Base-by-base conservation (phyloP, 2,888 invertebrate species). In the Chymomyza amoena region DNA sequence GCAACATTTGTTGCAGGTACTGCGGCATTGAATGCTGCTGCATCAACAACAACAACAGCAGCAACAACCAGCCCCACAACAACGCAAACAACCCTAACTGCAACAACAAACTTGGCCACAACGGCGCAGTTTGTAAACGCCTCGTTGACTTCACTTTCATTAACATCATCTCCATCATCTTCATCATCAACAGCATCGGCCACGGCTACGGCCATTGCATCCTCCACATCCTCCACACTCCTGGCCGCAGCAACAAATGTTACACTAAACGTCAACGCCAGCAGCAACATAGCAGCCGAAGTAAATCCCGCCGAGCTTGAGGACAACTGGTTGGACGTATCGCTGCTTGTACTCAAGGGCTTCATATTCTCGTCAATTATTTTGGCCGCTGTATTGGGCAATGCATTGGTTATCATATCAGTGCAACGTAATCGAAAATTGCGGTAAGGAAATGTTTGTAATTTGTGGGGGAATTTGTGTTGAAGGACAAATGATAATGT, bases 361-460 rank as follows among this genome's bases (percentile, higher is more conserved):
- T 94, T 96, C 88, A 93, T 96, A 81, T 97, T 98, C 94, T 94
- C 95, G 70, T 94, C 94, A 80, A 97, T 98, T 91, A 98, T 98
- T 89, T 93, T 97, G 68, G 95, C 97, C 78, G 98, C 98, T 39
- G 94, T 97, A 18, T 94, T 98, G 68, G 98, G 98, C 66, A 98
- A 98, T 93, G 96, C 97, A 2, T 93, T 98, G 78, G 98, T 98
- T 85, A 92, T 92, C 76, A 92, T 92, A 73, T 92, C 92, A 45
- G 92, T 92, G 71, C 92, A 91, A 72, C 90, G 92, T 71, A 92
- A 92, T 88, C 90, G 92, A 62, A 92, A 92, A 84, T 87, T 92
- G 80, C 90, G 92, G 92, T 92, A 88, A 89, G 90, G 86, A 57
- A 28, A 4, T 50, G 18, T 39, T 39, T 39, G 59, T 36, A 25